phyloP scores from a whole-genome alignment of 2,888 invertebrate species.

The Trachelus stipa region DNA sequence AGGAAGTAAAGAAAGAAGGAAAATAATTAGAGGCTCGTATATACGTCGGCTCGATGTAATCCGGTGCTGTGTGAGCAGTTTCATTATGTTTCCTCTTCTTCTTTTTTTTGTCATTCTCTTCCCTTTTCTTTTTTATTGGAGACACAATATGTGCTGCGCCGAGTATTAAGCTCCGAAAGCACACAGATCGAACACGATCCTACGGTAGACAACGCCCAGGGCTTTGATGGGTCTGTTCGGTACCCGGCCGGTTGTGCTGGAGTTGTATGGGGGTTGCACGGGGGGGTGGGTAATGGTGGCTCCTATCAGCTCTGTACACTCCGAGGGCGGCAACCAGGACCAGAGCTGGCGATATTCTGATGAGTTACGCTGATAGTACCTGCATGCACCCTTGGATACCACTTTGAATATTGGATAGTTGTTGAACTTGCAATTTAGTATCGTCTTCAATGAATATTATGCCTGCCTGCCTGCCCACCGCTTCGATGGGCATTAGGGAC shows the following conservation, averaged over 20 bases:
- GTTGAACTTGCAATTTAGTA: conserved; percentile 9
- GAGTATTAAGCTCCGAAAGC: conserved; percentile 4
- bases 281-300: conserved; percentile 29
- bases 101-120: background rate
- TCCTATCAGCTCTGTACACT: conserved; percentile 47
- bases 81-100: background rate
- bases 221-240: conserved; percentile 32
- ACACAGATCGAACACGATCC: conserved; percentile 29
- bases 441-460: background rate
- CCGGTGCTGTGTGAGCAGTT: background rate
- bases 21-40: background rate
- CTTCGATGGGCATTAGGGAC: background rate
- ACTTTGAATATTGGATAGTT: conserved; percentile 11
- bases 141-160: background rate
- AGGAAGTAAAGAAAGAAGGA: background rate
- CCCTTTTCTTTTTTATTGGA: background rate
- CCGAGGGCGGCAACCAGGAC: conserved; percentile 33
- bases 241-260: conserved; percentile 17
- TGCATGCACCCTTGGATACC: conserved; percentile 5
- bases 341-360: conserved; percentile 33
- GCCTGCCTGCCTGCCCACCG: background rate
- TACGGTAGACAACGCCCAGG: conserved; percentile 33
- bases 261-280: conserved; percentile 28
- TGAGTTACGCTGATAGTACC: conserved; percentile 26
- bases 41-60: background rate